Evolutionary conservation across 2,797 vertebrate species (phyloP), one percentile per base, ranked within the genome.

Genomic region (Chelmon rostratus): DNA sequence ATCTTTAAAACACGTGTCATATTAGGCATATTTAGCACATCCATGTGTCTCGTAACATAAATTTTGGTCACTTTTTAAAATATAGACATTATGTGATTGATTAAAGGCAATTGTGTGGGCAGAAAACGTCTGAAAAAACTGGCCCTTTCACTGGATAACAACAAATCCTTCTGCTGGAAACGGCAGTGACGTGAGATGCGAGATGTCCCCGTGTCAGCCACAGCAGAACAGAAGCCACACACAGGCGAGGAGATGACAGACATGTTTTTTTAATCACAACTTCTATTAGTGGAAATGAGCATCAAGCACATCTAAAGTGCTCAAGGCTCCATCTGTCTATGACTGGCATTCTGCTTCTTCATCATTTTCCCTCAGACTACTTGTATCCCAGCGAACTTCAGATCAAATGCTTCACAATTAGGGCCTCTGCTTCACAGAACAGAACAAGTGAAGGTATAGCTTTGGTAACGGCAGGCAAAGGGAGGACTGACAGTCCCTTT

Each of bases 241-340:
- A 33, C 63, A 66, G 15, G 69, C 3, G 1, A 49, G 46, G 23
- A 73, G 53, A 74, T 8, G 53, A 70, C 18, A 69, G 64, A 62
- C 69, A 42, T 31, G 42, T 49, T 52, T 50, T 25, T 19, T 68
- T 42, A 49, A 79, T 62, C 73, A 69, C 11, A 25, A 70, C 31
- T 76, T 65, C 52, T 66, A 65, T 76, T 69, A 73, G 78, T 35
- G 40, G 73, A 81, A 46, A 47, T 52, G 72, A 71, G 62, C 58
- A 64, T 63, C 28, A 4, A 67, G 67, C 58, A 57, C 68, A 67
- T 47, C 25, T 40, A 46, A 72, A 70, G 56, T 11, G 74, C 70
- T 68, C 25, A 10, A 57, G 78, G 63, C 74, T 81, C 71, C 52
- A 71, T 88, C 67, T 84, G 81, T 66, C 66, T 61, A 46, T 25